phyloP scores from a whole-genome alignment of 2,113 vertebrate genomes.

The Leptocoma aspasia region DNA sequence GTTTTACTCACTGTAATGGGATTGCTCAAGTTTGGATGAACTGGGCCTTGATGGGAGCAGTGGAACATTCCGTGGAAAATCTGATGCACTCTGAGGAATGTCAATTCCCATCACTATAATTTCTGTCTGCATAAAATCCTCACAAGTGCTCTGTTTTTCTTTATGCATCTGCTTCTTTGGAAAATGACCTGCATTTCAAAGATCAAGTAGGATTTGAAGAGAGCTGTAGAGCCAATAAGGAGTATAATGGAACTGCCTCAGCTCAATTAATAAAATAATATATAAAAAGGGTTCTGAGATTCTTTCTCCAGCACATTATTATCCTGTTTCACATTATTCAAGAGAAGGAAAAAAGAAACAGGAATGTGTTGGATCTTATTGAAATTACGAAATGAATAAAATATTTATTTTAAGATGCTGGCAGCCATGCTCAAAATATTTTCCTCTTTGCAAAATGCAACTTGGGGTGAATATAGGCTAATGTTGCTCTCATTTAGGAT shows the following conservation, averaged over 20 bases:
- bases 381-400: slow-evolving; percentile 23
- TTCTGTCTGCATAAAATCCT: slow-evolving; percentile 1
- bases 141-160: slow-evolving; percentile 13
- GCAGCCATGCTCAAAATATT: slow-evolving; percentile 18
- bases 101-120: slow-evolving; percentile 27
- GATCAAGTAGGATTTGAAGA: slow-evolving; percentile 31
- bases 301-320: not conserved
- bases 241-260: not conserved
- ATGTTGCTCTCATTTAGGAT: slow-evolving; percentile 61
- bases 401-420: not conserved
- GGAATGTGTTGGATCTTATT: not conserved
- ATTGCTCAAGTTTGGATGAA: not conserved
- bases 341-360: not conserved
- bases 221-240: not conserved
- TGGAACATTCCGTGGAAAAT: slow-evolving; percentile 50
- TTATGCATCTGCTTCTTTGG: slow-evolving; percentile 23
- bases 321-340: not conserved
- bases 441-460: slow-evolving; percentile 30
- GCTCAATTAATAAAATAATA: slow-evolving; percentile 9
- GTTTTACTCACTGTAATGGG: not conserved
- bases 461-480: slow-evolving; percentile 45
- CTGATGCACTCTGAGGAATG: slow-evolving; percentile 23
- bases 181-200: slow-evolving; percentile 35
- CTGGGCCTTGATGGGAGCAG: not conserved
- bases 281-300: not conserved